Base-by-base conservation (phyloP, 2,888 invertebrate species). In the Heliconius ethilla region DNA sequence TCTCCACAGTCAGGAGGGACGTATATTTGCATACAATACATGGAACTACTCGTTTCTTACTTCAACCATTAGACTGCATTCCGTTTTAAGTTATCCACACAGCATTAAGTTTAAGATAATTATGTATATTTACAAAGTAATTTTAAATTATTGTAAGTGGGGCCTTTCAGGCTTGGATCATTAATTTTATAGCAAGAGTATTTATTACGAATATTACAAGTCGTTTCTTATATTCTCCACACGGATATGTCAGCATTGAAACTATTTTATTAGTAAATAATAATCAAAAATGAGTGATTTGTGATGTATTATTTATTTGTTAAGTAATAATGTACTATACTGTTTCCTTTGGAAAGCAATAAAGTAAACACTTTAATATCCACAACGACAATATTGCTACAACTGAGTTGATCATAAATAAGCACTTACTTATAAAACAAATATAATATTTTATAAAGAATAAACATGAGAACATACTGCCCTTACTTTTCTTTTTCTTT, bases 11-110 rank as follows among this genome's bases (percentile, higher is more conserved):
- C 74, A 88, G 86, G 87, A 86, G 85, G 88, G 83, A 82, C 75
- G 76, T 81, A 83, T 83, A 93, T 93, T 93, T 92, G 92, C 93
- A 93, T 92, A 93, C 92, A 93, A 93, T 93, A 84, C 86, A 82
- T 80, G 83, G 82, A 85, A 87, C 84, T 82, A 87, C 87, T 85
- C 84, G 85, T 82, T 83, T 82, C 81, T 80, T 74, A 65, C 76
- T 79, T 78, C 62, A 77, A 78, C 77, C 79, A 78, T 81, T 82
- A 83, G 83, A 86, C 87, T 82, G 83, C 90, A 91, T 91, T 89
- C 89, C 89, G 65, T 69, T 80, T 67, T 51, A 76, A 81, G 25
- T 62, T 76, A 72, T 80, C 76, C 75, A 76, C 76, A 80, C 67
- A 67, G 75, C 67, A 78, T 75, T 67, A 51, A 37, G 70, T 78